Percentiles rank a stretch among this genome's conserved stretches.
These are phyloP conservation scores for Hyalella azteca DNA, from an alignment of 2,888 invertebrate genomes.

Conservation along the genomic window DNA sequence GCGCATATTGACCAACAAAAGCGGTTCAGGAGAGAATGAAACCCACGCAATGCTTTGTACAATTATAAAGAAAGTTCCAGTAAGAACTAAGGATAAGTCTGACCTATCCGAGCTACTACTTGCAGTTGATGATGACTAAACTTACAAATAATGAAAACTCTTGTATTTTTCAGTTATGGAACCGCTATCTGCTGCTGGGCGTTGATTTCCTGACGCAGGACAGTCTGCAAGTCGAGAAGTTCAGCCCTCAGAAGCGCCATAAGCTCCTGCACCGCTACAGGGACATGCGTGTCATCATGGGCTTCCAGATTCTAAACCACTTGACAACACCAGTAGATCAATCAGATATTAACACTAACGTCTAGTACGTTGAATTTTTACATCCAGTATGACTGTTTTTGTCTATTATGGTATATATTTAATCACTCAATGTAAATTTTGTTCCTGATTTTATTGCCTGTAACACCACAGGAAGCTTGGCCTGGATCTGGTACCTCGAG, in stretches of 20 bases:
- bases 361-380: slow-evolving; percentile 20
- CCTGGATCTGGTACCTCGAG: slow-evolving; percentile 88
- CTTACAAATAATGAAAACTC: no score
- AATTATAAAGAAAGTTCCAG: no score
- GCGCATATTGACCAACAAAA: no score
- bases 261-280: slow-evolving; percentile 77
- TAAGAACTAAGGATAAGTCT: no score
- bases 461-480: slow-evolving; percentile 77
- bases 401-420: not conserved
- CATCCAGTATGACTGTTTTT: no score
- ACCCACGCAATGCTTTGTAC: no score
- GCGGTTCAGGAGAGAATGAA: no score
- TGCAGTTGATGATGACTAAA: no score
- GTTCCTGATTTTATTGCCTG: not conserved
- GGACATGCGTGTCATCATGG: slow-evolving; percentile 91
- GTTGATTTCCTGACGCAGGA: slow-evolving; percentile 82
- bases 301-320: slow-evolving; percentile 89
- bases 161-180: slow-evolving; percentile 75
- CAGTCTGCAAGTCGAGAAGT: slow-evolving; percentile 79
- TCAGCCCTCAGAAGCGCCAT: slow-evolving; percentile 78
- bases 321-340: no score
- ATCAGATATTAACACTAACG: no score
- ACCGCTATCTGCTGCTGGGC: slow-evolving; percentile 78
- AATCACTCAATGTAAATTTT: not conserved
- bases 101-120: no score